Base-by-base conservation (phyloP, 2,888 invertebrate species). In the Tetramorium bicarinatum region DNA sequence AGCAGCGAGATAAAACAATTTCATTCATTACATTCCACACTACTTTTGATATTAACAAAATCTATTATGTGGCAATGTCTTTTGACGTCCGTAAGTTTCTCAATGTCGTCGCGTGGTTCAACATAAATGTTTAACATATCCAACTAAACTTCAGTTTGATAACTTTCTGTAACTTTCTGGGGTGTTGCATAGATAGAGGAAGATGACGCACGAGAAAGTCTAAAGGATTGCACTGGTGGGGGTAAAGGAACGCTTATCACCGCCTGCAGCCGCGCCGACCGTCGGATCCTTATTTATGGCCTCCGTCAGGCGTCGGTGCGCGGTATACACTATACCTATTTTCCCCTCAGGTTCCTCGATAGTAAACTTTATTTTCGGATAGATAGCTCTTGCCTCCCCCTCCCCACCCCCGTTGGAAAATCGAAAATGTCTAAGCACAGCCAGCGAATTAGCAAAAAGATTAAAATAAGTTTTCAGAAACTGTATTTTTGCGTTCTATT, bases 271-370 rank as follows among this genome's bases (percentile, higher is more conserved):
- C 92, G 91, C 92, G 91, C 91, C 94, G 93, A 93, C 93, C 94
- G 93, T 93, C 94, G 94, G 93, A 94, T 95, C 94, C 93, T 94
- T 93, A 94, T 95, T 95, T 95, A 95, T 93, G 93, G 87, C 85
- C 91, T 87, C 90, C 90, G 92, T 92, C 93, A 92, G 91, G 89
- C 91, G 88, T 88, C 87, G 90, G 89, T 89, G 89, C 88, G 87
- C 88, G 87, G 88, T 87, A 84, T 85, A 90, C 88, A 89, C 87
- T 59, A 25, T 91, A 92, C 90, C 92, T 90, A 93, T 92, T 93
- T 92, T 90, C 91, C 89, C 88, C 91, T 81, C 83, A 79, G 89
- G 85, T 87, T 89, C 79, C 83, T 79, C 88, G 87, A 87, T 88
- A 88, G 86, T 86, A 82, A 89, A 89, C 88, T 90, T 92, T 91